These are phyloP conservation scores for Drosophila pachea DNA, from an alignment of 1,140 invertebrate species.

Conservation along the genomic window DNA sequence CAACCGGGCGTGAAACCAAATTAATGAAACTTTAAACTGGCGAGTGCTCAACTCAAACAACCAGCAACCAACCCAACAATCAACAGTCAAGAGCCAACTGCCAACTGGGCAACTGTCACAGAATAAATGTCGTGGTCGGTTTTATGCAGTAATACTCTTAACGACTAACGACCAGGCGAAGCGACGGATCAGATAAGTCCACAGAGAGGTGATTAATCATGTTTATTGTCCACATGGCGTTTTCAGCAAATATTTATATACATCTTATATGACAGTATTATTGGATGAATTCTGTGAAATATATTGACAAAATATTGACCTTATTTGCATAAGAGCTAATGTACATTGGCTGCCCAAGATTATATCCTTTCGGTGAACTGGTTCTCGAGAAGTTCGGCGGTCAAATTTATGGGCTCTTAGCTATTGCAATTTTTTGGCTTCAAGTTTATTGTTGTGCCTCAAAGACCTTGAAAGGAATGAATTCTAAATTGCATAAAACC, in stretches of 20 bases:
- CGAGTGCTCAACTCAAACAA: slow-evolving; percentile 8
- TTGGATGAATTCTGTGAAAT: neutral
- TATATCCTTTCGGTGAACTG: too few relatives aligned
- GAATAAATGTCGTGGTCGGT: slow-evolving; percentile 23
- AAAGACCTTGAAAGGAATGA: too few relatives aligned
- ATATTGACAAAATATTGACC: neutral
- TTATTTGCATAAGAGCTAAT: neutral
- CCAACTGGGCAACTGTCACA: neutral
- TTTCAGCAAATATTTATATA: neutral
- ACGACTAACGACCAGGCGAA: slow-evolving; percentile 1
- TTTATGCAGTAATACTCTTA: slow-evolving; percentile 4
- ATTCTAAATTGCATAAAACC: neutral
- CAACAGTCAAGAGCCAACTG: slow-evolving; percentile 8
- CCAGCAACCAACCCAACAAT: neutral
- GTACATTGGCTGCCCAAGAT: too few relatives aligned
- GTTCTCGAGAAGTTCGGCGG: too few relatives aligned
- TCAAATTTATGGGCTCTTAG: too few relatives aligned
- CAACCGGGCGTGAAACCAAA: slow-evolving; percentile 29
- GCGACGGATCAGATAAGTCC: slow-evolving; percentile 22
- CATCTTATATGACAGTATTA: neutral
- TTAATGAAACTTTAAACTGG: slow-evolving; percentile 50
- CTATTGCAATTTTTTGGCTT: too few relatives aligned
- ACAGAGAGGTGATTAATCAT: slow-evolving; percentile 17
- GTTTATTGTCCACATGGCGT: neutral
- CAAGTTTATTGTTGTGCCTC: too few relatives aligned